Evolutionary conservation across 2,888 invertebrate genomes (phyloP).

Genomic region (Diarsia mendica): DNA sequence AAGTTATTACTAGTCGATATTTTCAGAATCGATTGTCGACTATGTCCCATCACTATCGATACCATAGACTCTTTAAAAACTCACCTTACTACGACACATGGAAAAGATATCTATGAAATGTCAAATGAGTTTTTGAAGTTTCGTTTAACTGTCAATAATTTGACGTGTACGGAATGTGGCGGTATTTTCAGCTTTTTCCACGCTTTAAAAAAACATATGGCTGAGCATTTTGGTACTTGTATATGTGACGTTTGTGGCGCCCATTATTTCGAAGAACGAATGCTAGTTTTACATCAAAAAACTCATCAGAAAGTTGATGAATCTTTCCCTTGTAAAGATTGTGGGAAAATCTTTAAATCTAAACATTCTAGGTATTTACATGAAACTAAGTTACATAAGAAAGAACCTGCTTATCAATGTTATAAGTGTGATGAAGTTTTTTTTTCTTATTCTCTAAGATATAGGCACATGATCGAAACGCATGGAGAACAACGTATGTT

Average conservation of each 20-base stretch:
- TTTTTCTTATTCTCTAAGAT: constrained; percentile 80
- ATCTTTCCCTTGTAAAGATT: constrained; percentile 86
- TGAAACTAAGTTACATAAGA: constrained; percentile 80
- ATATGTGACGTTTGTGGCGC: constrained; percentile 86
- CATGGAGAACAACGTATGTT: constrained; percentile 82
- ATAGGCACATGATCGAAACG: constrained; percentile 82
- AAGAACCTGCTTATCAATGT: constrained; percentile 84
- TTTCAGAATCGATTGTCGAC: constrained; percentile 79
- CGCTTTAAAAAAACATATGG: constrained; percentile 84
- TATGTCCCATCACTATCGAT: constrained; percentile 75
- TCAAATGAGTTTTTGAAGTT: constrained; percentile 82
- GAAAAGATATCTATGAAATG: constrained; percentile 70
- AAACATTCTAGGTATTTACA: constrained; percentile 84
- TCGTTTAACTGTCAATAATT: constrained; percentile 72
- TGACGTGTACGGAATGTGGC: constrained; percentile 78
- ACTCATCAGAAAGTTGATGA: constrained; percentile 82
- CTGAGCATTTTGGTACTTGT: constrained; percentile 83
- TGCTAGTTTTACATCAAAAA: constrained; percentile 83
- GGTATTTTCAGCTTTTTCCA: constrained; percentile 79
- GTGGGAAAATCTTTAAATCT: constrained; percentile 84
- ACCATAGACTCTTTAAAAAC: constrained; percentile 75
- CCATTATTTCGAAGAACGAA: constrained; percentile 86
- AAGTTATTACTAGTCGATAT: constrained; percentile 80
- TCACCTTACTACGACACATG: constrained; percentile 76
- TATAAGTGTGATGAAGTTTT: constrained; percentile 83